Evolutionary conservation across 2,888 invertebrate species (phyloP).

Genomic region (Diarsia dahlii): DNA sequence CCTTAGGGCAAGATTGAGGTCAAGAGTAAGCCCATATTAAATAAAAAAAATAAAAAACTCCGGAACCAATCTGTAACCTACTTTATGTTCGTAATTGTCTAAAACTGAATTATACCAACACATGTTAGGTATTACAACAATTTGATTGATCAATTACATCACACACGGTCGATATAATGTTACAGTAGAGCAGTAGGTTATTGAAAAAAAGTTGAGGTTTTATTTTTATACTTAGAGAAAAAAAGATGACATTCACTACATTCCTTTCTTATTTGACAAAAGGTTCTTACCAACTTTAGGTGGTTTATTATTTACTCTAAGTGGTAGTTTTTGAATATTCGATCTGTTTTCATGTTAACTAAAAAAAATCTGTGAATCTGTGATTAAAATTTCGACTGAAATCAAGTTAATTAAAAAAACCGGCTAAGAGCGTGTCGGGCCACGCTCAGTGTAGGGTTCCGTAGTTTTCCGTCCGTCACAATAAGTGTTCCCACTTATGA

Average conservation of each 20-base stretch:
- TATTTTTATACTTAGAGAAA: background rate
- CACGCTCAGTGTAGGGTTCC: too few relatives aligned
- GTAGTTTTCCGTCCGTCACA: too few relatives aligned
- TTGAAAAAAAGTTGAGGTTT: background rate
- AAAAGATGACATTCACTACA: background rate
- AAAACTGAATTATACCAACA: background rate
- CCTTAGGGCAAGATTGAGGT: too few relatives aligned
- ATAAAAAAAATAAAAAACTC: too few relatives aligned
- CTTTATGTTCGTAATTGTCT: conserved; percentile 18
- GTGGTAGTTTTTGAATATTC: background rate
- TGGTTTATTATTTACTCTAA: too few relatives aligned
- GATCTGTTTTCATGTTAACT: too few relatives aligned
- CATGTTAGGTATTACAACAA: conserved; percentile 14
- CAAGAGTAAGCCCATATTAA: too few relatives aligned
- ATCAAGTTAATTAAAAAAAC: too few relatives aligned
- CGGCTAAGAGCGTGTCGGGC: too few relatives aligned
- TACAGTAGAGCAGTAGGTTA: conserved; percentile 3
- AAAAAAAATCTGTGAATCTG: too few relatives aligned
- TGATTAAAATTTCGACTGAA: too few relatives aligned
- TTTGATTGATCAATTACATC: conserved; percentile 1
- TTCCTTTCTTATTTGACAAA: background rate
- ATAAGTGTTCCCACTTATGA: too few relatives aligned
- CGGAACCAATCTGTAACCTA: conserved; percentile 19
- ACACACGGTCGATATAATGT: conserved; percentile 23
- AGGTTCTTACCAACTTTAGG: background rate